Evolutionary conservation across 2,888 invertebrate species (phyloP).

Genomic region (Bembecia ichneumoniformis): DNA sequence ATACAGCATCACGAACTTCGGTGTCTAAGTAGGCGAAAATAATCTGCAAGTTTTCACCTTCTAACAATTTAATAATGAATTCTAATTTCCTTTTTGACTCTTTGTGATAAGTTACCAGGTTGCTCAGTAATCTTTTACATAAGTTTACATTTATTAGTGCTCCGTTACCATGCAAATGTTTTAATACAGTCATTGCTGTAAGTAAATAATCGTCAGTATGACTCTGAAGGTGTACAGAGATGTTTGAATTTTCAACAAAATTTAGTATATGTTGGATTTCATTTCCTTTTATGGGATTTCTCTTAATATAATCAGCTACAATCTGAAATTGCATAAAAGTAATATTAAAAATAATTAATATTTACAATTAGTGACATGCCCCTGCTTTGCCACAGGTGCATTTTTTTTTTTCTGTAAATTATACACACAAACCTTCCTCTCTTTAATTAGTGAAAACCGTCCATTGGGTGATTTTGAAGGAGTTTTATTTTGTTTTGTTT

Average conservation of each 20-base stretch:
- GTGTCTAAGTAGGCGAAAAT: constrained; percentile 45
- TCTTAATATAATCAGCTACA: constrained; percentile 42
- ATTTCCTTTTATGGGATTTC: constrained; percentile 28
- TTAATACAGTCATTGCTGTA: constrained; percentile 37
- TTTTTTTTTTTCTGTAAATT: no score
- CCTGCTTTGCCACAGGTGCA: no score
- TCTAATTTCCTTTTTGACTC: constrained; percentile 56
- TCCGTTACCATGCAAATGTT: constrained; percentile 28
- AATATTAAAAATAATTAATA: no score
- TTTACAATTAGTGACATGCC: no score
- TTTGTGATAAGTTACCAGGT: constrained; percentile 41
- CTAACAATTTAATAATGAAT: constrained; percentile 43
- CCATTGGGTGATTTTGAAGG: no score
- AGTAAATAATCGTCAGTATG: constrained; percentile 42
- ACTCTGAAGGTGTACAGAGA: constrained; percentile 31
- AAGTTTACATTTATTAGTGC: constrained; percentile 11
- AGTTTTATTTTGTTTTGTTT: no score
- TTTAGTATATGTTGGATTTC: constrained; percentile 32
- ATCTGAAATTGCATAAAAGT: constrained; percentile 35
- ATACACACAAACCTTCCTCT: no score
- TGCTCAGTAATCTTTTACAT: constrained; percentile 33
- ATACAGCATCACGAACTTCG: constrained; percentile 26
- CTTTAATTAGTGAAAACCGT: no score
- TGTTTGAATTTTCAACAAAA: constrained; percentile 49
- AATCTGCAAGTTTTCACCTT: constrained; percentile 46